A percentile compares a stretch with the other conserved stretches of the same genome.
Evolutionary conservation across 2,113 vertebrate species (phyloP).

Genomic region (Python bivittatus): DNA sequence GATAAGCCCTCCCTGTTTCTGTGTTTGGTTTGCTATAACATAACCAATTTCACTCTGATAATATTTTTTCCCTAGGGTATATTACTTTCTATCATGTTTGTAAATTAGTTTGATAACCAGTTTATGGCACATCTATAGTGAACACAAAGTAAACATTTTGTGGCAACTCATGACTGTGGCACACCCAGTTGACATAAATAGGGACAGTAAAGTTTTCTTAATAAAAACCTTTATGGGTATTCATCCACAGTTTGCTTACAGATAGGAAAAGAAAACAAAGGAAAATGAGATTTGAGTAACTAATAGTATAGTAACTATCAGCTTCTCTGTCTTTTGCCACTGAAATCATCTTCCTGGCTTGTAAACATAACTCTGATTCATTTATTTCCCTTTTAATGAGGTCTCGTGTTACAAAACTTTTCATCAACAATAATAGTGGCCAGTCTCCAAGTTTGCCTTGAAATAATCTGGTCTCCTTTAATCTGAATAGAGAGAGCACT

Average conservation of each 20-base stretch:
- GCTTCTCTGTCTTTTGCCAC: neutral
- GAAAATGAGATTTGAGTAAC: neutral
- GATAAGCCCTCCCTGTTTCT: neutral
- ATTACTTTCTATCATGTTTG: neutral
- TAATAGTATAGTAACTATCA: neutral
- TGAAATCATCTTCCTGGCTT: neutral
- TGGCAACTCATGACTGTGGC: neutral
- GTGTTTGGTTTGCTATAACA: fast-evolving
- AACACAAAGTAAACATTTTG: neutral
- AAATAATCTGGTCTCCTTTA: neutral
- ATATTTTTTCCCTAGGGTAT: neutral
- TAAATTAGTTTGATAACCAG: neutral
- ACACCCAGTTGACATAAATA: neutral
- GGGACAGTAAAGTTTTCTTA: neutral
- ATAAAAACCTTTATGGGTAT: neutral
- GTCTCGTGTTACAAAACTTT: neutral
- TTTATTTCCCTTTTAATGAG: neutral
- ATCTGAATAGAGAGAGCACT: neutral
- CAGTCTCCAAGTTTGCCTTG: neutral
- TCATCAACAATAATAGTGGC: neutral
- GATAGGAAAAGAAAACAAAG: neutral
- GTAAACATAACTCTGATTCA: neutral
- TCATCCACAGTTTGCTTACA: neutral
- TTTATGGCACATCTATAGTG: neutral
- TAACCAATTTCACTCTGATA: fast-evolving